Conservation (phyloP, 2,888 invertebrate species). For the Caradrina clavipalpis region DNA sequence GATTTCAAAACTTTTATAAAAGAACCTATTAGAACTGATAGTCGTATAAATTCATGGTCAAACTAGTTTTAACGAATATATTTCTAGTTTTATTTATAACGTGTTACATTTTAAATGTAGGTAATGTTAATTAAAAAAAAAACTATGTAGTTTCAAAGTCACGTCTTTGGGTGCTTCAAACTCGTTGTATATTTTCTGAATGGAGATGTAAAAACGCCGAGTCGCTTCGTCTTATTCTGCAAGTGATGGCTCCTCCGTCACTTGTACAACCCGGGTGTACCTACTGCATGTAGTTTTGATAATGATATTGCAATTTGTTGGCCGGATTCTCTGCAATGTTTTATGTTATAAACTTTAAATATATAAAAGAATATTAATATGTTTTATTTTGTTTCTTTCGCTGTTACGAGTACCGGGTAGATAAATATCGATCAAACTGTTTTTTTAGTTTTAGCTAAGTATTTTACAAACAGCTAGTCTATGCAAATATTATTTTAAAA, state of each 20-base stretch:
- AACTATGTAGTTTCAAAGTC: neutral
- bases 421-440: too few species aligned
- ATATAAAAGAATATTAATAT: neutral
- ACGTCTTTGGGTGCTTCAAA: neutral
- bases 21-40: neutral
- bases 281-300: slow-evolving; percentile 29
- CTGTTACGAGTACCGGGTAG: neutral
- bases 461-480: too few species aligned
- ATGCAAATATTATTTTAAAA: neutral
- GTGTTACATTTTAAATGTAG: neutral
- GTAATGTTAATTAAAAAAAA: slow-evolving; percentile 7
- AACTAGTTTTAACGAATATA: slow-evolving; percentile 9
- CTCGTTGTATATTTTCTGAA: slow-evolving; percentile 12
- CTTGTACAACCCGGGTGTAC: slow-evolving; percentile 15
- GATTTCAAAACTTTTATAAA: neutral
- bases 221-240: slow-evolving; percentile 39
- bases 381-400: neutral
- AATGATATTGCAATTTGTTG: slow-evolving; percentile 26
- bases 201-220: slow-evolving; percentile 32
- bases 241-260: slow-evolving; percentile 39
- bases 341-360: neutral
- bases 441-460: too few species aligned
- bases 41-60: neutral
- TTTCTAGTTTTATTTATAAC: slow-evolving; percentile 12
- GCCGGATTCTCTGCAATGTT: neutral